Conservation (phyloP, 2,797 vertebrate genomes). For the Chlorospingus flavigularis region DNA sequence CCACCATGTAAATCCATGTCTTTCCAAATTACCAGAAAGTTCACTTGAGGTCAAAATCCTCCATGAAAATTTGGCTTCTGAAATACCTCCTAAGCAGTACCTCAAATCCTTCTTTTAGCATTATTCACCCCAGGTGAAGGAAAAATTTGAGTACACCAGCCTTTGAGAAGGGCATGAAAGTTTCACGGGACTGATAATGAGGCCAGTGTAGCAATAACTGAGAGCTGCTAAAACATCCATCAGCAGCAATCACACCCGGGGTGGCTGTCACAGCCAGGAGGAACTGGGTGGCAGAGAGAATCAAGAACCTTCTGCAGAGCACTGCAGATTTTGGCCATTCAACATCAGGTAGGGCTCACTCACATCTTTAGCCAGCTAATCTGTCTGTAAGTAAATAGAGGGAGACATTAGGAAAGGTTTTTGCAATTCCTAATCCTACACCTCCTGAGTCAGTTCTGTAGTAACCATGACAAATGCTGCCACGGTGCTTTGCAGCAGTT, state of each 20-base stretch:
- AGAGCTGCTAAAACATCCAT: not conserved
- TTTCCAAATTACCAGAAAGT: constrained; percentile 16
- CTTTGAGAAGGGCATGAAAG: not conserved
- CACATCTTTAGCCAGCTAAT: not conserved
- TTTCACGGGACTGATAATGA: not conserved
- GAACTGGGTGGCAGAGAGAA: not conserved
- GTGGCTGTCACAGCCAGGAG: not conserved
- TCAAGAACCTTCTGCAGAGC: not conserved
- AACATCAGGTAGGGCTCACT: not conserved
- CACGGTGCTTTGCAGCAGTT: not conserved
- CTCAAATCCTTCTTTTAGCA: not conserved
- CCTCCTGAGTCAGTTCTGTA: not conserved
- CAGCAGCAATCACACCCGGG: not conserved
- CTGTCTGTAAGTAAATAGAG: not conserved
- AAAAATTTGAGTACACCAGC: not conserved
- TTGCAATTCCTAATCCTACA: not conserved
- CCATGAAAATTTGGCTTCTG: not conserved
- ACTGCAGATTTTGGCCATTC: not conserved
- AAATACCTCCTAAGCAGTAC: not conserved
- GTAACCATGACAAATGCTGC: not conserved
- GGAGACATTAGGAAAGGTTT: not conserved
- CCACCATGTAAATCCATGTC: constrained; percentile 3
- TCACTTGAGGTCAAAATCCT: constrained; percentile 27
- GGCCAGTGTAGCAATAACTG: not conserved
- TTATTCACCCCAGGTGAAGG: not conserved